A percentile compares a stretch with the other conserved stretches of the same genome.
Conservation (phyloP, 2,888 invertebrate genomes). For the Hemicrepidius hirtus region DNA sequence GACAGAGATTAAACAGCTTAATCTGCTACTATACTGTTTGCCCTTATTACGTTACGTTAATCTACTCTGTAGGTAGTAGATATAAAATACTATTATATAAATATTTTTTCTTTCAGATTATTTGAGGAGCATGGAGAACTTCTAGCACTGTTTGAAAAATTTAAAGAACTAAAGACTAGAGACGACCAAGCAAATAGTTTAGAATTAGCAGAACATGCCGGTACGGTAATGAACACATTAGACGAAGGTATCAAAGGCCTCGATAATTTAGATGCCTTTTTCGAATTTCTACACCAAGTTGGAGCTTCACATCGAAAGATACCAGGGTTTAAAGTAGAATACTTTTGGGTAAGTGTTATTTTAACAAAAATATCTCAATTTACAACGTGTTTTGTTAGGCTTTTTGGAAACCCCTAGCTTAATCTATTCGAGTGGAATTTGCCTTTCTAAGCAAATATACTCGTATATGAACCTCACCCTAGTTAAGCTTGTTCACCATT, state of each 20-base stretch:
- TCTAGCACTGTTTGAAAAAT: constrained; percentile 86
- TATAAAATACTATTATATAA: too few relatives aligned
- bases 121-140: constrained; percentile 91
- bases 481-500: background rate
- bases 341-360: constrained; percentile 86
- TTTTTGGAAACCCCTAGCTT: too few relatives aligned
- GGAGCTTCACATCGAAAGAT: constrained; percentile 89
- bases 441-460: too few relatives aligned
- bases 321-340: constrained; percentile 89
- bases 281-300: constrained; percentile 87
- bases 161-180: constrained; percentile 84
- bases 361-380: too few relatives aligned
- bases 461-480: too few relatives aligned
- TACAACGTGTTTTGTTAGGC: too few relatives aligned
- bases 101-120: constrained; percentile 76
- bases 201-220: constrained; percentile 90
- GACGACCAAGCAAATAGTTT: constrained; percentile 88
- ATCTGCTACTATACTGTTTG: background rate
- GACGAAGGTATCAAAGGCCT: constrained; percentile 92
- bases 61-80: too few relatives aligned
- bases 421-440: too few relatives aligned
- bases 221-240: constrained; percentile 90
- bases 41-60: background rate
- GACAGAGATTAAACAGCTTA: constrained; percentile 9
- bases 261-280: constrained; percentile 90